phyloP scores from a whole-genome alignment of 2,797 vertebrate species.

The Anguilla obscura region DNA sequence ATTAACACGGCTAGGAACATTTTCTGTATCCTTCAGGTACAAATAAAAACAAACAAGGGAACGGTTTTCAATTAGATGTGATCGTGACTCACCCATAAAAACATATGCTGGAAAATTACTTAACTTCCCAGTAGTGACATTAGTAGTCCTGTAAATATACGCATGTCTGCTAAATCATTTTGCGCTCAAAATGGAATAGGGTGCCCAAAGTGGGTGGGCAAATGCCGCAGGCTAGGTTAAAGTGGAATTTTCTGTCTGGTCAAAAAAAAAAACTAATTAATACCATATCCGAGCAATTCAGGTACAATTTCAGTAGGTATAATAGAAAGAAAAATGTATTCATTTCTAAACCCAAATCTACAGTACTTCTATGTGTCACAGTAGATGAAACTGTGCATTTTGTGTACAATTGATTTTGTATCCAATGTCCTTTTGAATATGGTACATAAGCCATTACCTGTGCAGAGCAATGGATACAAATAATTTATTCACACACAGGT shows the following conservation, averaged over 20 bases:
- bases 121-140: slow-evolving; percentile 35
- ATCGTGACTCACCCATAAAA: slow-evolving; percentile 52
- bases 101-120: slow-evolving; percentile 46
- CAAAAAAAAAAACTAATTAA: neutral
- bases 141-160: slow-evolving; percentile 32
- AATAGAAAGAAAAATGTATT: neutral
- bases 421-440: neutral
- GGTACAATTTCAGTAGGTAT: neutral
- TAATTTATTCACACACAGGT: neutral
- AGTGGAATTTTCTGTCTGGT: neutral
- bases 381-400: neutral
- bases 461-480: neutral
- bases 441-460: neutral
- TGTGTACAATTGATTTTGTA: neutral
- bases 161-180: slow-evolving; percentile 40
- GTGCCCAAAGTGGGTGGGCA: slow-evolving; percentile 7
- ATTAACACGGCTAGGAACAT: slow-evolving; percentile 43
- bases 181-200: slow-evolving; percentile 29
- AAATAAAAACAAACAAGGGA: slow-evolving; percentile 42
- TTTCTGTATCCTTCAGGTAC: slow-evolving; percentile 37
- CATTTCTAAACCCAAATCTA: neutral
- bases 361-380: neutral
- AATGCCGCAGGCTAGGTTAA: neutral
- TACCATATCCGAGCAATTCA: neutral
- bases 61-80: slow-evolving; percentile 38